A percentile compares a stretch with the other conserved stretches of the same genome.
phyloP scores from a whole-genome alignment of 2,113 vertebrate species.

The Embiotoca jacksoni region DNA sequence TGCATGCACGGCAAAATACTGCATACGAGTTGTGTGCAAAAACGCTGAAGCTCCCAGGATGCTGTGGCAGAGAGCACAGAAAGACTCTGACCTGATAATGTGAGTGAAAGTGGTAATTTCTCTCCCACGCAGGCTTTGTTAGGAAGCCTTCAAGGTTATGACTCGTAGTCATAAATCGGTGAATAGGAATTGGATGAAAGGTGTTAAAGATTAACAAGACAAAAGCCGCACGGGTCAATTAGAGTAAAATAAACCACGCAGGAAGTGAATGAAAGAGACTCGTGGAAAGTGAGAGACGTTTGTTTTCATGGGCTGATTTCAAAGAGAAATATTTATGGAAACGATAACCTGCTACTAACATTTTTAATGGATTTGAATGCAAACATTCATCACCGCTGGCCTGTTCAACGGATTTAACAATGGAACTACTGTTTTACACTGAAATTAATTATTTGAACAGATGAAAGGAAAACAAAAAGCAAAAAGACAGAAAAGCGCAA shows the following conservation, averaged over 20 bases:
- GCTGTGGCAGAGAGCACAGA: conserved; percentile 22
- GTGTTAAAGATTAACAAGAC: conserved; percentile 63
- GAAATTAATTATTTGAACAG: not conserved
- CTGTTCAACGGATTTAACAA: conserved; percentile 6
- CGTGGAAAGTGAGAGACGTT: conserved; percentile 36
- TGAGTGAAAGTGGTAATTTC: conserved; percentile 42
- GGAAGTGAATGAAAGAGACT: conserved; percentile 57
- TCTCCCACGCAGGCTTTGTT: conserved; percentile 27
- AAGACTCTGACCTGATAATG: conserved; percentile 59
- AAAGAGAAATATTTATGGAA: conserved; percentile 42
- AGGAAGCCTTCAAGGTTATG: conserved; percentile 38
- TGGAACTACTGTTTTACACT: not conserved
- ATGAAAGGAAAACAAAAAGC: too few species aligned
- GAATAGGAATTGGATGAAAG: conserved; percentile 58
- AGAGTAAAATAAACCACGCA: conserved; percentile 45
- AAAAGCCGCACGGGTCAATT: conserved; percentile 44
- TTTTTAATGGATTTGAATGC: conserved; percentile 5
- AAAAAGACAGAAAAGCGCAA: too few species aligned
- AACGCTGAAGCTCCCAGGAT: conserved; percentile 28
- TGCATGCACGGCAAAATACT: conserved; percentile 34
- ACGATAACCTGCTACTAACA: conserved; percentile 1
- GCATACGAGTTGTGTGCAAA: conserved; percentile 30
- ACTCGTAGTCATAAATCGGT: conserved; percentile 52
- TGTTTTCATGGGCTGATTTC: conserved; percentile 27
- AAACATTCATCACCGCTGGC: conserved; percentile 6